Base-by-base conservation (phyloP, 2,888 invertebrate genomes). In the Drosophila nr. perissopoda region DNA sequence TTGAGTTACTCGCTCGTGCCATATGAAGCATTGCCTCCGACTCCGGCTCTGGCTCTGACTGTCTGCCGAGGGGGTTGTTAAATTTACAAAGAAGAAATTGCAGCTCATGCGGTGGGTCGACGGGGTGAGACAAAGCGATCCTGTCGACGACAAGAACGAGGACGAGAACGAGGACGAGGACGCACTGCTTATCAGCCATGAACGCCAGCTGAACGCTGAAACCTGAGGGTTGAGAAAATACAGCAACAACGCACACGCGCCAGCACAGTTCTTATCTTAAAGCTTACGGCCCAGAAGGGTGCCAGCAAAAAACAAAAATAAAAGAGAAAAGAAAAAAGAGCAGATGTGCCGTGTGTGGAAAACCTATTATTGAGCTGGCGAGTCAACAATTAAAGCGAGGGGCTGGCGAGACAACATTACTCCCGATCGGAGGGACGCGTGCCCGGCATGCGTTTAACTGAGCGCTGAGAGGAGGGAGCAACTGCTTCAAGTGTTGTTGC, bases 191-290 rank as follows among this genome's bases (percentile, higher is more conserved):
- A 87, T 85, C 90, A 82, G 88, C 69, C 86, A 85, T 76, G 79
- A 59, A 29, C 21, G 80, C 67, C 70, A 79, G 80, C 69, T 72
- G 72, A 72, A 67, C 60, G 10, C 49, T 5, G 21, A 31, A 57
- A 21, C 13, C 54, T 60, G 77, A 87, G 87, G 87, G 87, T 84
- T 89, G 57, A 82, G 61, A 25, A 45, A 45, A 25, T 25, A 45
- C 45, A 45, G 25, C 25, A 25, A 70, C 48, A 57, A 31, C 40
- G 11, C 8, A 60, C 80, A 59, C 67, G 76, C 63, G 65, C 57
- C 69, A 21, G 58, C 18, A 38, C 51, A 27, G 75, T 72, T 78
- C 90, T 90, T 87, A 87, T 87, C 87, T 87, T 90, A 78, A 87
- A 87, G 89, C 87, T 87, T 73, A 45, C 62, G 52, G 42, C 31